These are phyloP conservation scores for Diplazon laetatorius DNA, from an alignment of 2,888 invertebrate species.

Conservation along the genomic window DNA sequence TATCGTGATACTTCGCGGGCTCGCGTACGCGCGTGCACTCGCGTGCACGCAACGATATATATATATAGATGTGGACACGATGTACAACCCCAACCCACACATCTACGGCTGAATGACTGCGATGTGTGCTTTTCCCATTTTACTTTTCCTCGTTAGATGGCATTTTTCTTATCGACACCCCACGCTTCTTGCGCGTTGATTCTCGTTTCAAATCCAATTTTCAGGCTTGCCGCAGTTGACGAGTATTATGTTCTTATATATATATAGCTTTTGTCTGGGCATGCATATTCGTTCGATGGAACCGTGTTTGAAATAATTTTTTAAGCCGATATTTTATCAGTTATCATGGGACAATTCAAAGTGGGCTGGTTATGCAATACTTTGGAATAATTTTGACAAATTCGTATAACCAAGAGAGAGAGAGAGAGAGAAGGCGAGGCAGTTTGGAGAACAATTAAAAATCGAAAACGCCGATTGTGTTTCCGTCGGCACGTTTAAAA, in stretches of 20 bases:
- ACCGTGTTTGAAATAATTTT: too few species aligned
- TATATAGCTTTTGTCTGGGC: too few species aligned
- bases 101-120: slow-evolving; percentile 32
- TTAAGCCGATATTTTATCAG: too few species aligned
- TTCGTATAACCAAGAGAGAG: too few species aligned
- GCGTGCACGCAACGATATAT: slow-evolving; percentile 58
- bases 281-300: too few species aligned
- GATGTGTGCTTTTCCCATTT: slow-evolving; percentile 1
- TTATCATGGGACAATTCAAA: too few species aligned
- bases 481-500: slow-evolving; percentile 75
- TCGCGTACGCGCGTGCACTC: slow-evolving; percentile 63
- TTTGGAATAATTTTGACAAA: too few species aligned
- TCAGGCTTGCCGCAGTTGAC: too few species aligned
- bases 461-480: slow-evolving; percentile 51
- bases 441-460: slow-evolving; percentile 18
- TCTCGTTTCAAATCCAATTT: neutral
- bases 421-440: neutral
- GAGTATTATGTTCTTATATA: too few species aligned
- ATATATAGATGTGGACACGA: slow-evolving; percentile 13
- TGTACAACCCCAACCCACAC: slow-evolving; percentile 39
- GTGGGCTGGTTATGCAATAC: too few species aligned
- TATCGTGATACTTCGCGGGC: slow-evolving; percentile 67
- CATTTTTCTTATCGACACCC: slow-evolving; percentile 6
- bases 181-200: slow-evolving; percentile 11
- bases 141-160: slow-evolving; percentile 44